phyloP scores from a whole-genome alignment of 2,888 invertebrate species.

The Agonum fuliginosum region DNA sequence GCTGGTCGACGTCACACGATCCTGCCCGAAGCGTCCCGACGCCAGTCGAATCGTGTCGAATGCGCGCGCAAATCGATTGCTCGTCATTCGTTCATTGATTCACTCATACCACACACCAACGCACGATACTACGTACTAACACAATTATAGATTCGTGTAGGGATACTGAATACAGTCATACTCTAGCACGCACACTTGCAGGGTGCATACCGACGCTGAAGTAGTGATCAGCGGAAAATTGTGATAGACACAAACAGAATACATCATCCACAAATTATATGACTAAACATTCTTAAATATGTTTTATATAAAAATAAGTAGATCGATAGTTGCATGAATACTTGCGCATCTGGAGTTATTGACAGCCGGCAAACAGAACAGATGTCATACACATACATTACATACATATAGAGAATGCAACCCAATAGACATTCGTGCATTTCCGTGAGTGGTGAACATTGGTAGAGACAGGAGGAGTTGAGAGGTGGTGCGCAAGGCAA shows the following conservation, averaged over 20 bases:
- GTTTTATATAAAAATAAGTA: no score
- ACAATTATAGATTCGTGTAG: background rate
- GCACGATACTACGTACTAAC: slow-evolving; percentile 14
- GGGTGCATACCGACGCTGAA: background rate
- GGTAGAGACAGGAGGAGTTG: background rate
- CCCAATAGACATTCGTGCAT: background rate
- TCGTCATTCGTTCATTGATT: slow-evolving; percentile 30
- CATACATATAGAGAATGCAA: background rate
- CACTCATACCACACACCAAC: slow-evolving; percentile 4
- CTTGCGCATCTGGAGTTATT: no score
- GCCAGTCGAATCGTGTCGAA: background rate
- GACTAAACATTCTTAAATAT: background rate
- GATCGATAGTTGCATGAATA: no score
- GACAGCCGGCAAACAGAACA: background rate
- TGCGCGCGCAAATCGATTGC: slow-evolving; percentile 38
- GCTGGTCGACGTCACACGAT: background rate
- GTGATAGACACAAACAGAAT: background rate
- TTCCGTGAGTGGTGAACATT: slow-evolving; percentile 1
- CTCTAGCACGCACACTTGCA: background rate
- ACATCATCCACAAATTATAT: background rate
- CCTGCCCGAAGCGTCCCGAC: background rate
- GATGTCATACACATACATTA: background rate
- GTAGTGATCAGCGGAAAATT: background rate
- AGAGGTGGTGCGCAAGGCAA: slow-evolving; percentile 4
- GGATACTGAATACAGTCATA: background rate